phyloP scores from a whole-genome alignment of 2,888 invertebrate species.

The Drosophila tripunctata region DNA sequence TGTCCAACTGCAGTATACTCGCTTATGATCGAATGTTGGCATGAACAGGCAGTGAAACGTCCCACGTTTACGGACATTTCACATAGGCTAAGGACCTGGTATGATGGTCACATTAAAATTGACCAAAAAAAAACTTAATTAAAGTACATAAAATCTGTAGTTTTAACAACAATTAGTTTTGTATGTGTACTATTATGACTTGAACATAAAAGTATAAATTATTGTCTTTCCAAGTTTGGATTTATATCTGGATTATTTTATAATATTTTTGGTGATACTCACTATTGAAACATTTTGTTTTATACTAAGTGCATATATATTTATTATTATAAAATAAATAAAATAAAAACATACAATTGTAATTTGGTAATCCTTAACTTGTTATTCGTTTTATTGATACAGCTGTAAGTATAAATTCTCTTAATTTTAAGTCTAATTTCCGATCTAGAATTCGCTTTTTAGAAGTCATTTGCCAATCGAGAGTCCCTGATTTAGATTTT shows the following conservation, averaged over 20 bases:
- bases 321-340: background rate
- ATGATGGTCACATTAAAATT: slow-evolving; percentile 85
- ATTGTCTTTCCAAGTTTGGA: background rate
- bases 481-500: too few relatives aligned
- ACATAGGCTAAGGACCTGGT: slow-evolving; percentile 91
- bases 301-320: background rate
- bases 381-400: too few relatives aligned
- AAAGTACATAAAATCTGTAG: slow-evolving; percentile 1
- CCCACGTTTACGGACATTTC: slow-evolving; percentile 97
- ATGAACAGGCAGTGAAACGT: slow-evolving; percentile 94
- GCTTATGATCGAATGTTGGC: slow-evolving; percentile 99
- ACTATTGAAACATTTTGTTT: background rate
- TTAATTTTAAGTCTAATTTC: too few relatives aligned
- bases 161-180: slow-evolving; percentile 8
- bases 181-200: slow-evolving; percentile 6
- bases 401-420: background rate
- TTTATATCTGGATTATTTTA: background rate
- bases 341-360: background rate
- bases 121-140: slow-evolving; percentile 35
- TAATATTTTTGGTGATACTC: background rate
- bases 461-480: too few relatives aligned
- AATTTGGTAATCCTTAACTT: too few relatives aligned
- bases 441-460: too few relatives aligned
- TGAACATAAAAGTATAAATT: background rate
- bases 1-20: slow-evolving; percentile 97